These are phyloP conservation scores for Cyaniris semiargus DNA, from an alignment of 2,888 invertebrate species.

Conservation along the genomic window DNA sequence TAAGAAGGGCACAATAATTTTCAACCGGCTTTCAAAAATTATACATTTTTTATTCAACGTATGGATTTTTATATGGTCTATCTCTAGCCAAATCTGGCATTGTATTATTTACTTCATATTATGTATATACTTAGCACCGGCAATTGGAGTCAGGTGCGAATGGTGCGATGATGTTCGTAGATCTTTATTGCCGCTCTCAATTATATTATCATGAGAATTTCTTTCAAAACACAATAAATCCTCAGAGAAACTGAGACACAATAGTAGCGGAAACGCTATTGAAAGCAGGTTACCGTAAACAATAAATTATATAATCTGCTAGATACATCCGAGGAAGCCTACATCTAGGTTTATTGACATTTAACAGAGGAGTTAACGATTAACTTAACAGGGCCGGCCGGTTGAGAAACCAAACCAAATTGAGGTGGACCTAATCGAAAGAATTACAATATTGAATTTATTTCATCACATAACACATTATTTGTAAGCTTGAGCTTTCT, in stretches of 20 bases:
- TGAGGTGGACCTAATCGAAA: background rate
- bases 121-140: background rate
- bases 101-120: background rate
- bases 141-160: background rate
- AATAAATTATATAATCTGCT: conserved; percentile 28
- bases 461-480: too few relatives aligned
- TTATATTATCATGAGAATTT: conserved; percentile 36
- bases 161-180: conserved; percentile 9
- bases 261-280: conserved; percentile 40
- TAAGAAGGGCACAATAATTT: background rate
- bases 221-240: conserved; percentile 37
- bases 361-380: conserved; percentile 7
- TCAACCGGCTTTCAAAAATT: background rate
- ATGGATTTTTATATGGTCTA: background rate
- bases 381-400: background rate
- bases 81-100: background rate
- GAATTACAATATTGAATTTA: too few relatives aligned
- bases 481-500: too few relatives aligned
- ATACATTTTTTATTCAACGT: background rate
- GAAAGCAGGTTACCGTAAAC: conserved; percentile 39
- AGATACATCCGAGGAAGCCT: conserved; percentile 28
- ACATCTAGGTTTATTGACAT: conserved; percentile 25
- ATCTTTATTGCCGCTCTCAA: conserved; percentile 23
- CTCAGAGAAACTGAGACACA: conserved; percentile 34
- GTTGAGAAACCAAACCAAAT: background rate